Conservation (phyloP, 2,888 invertebrate genomes). For the Trichogramma dendrolimi region DNA sequence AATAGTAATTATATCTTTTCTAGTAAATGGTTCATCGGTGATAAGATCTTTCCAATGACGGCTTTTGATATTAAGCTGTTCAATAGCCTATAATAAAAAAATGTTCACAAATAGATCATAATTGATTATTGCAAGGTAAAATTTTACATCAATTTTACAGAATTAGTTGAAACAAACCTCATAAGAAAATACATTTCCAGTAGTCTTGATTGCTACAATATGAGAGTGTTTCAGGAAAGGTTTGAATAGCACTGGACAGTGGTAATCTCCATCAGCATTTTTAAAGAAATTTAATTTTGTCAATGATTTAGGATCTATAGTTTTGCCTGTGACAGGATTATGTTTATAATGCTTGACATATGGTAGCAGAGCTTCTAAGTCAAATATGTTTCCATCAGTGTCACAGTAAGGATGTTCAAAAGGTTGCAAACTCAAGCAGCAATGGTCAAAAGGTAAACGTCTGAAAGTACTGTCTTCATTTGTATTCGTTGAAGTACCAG, state of each 20-base stretch:
- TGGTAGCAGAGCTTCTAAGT: conserved; percentile 78
- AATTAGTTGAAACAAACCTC: conserved; percentile 54
- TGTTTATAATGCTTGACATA: conserved; percentile 87
- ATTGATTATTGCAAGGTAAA: not conserved
- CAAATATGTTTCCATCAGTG: conserved; percentile 86
- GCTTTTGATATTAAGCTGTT: conserved; percentile 91
- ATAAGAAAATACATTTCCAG: conserved; percentile 92
- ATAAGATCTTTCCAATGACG: conserved; percentile 92
- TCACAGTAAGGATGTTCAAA: conserved; percentile 92
- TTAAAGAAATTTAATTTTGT: conserved; percentile 84
- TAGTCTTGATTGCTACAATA: conserved; percentile 82
- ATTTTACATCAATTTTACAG: not conserved
- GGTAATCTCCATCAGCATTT: conserved; percentile 77
- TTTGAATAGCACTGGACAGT: conserved; percentile 92
- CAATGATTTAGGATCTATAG: conserved; percentile 75
- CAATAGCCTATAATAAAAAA: conserved; percentile 64
- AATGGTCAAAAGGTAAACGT: conserved; percentile 88
- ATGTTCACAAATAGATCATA: not conserved
- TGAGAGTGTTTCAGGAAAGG: conserved; percentile 89
- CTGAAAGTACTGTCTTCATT: conserved; percentile 79
- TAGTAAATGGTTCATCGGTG: conserved; percentile 79
- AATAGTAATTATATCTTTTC: conserved; percentile 86
- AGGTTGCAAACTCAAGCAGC: conserved; percentile 86
- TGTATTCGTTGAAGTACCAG: conserved; percentile 60
- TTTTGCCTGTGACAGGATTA: conserved; percentile 91